Evolutionary conservation across 2,113 vertebrate genomes (phyloP).

Genomic region (Probosciger aterrimus): DNA sequence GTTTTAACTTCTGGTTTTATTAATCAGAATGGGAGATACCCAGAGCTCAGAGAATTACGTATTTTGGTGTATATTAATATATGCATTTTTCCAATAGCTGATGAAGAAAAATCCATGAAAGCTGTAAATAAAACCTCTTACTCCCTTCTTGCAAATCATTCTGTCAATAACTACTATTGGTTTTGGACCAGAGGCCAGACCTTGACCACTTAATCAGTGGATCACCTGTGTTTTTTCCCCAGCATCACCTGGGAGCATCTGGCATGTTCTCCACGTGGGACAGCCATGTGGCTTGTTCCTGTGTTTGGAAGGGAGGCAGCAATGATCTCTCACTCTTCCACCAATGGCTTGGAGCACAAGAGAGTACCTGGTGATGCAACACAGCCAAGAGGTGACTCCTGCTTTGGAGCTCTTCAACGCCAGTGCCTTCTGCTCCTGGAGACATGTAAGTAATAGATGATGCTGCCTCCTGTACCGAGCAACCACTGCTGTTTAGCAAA

Average conservation of each 20-base stretch:
- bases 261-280: not conserved
- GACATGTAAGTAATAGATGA: not conserved
- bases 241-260: not conserved
- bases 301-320: not conserved
- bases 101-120: not conserved
- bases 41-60: not conserved
- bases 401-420: not conserved
- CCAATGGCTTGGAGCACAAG: not conserved
- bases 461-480: not conserved
- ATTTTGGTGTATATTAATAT: not conserved
- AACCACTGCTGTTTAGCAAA: not conserved
- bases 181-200: not conserved
- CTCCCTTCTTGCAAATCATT: not conserved
- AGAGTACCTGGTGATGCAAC: not conserved
- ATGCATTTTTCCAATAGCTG: not conserved
- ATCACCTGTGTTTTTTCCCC: conserved; percentile 60
- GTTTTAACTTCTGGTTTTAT: not conserved
- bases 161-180: not conserved
- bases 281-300: not conserved
- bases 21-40: not conserved
- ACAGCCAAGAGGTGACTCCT: not conserved
- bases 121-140: not conserved
- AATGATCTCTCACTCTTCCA: not conserved
- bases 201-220: conserved; percentile 35
- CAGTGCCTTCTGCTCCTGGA: not conserved